phyloP scores from a whole-genome alignment of 2,888 invertebrate genomes.

The Allacma fusca region DNA sequence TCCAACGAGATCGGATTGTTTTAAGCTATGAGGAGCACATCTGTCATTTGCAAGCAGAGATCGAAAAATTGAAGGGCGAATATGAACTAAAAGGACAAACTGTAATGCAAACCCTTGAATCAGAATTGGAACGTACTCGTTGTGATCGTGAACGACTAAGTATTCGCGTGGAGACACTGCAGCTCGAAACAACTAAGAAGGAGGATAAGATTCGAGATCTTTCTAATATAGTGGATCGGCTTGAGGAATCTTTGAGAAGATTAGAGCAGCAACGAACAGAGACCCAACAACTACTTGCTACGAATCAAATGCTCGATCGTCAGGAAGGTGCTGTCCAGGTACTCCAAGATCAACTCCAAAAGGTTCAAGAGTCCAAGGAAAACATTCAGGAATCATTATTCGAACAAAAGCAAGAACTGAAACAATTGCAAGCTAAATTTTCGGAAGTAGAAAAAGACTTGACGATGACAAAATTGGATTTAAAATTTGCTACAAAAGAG shows the following conservation, averaged over 20 bases:
- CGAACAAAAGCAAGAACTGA: background rate
- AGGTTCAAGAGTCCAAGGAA: background rate
- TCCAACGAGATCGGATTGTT: too few species aligned
- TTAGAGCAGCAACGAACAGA: background rate
- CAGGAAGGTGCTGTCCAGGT: background rate
- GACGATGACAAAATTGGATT: background rate
- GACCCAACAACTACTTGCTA: background rate
- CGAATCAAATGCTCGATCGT: background rate
- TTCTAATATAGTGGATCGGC: background rate
- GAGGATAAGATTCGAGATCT: background rate
- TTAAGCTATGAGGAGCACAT: too few species aligned
- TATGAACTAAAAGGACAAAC: too few species aligned
- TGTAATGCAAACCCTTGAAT: background rate
- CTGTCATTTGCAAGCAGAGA: too few species aligned
- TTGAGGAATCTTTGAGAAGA: background rate
- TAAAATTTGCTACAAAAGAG: background rate
- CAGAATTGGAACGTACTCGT: background rate
- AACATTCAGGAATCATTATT: background rate
- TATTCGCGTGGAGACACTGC: slow-evolving; percentile 2
- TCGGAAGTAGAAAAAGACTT: background rate
- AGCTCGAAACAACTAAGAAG: background rate
- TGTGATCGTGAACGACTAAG: background rate
- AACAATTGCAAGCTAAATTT: background rate
- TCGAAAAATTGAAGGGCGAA: too few species aligned
- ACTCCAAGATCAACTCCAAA: background rate